These are phyloP conservation scores for Recurvirostra avosetta DNA, from an alignment of 2,113 vertebrate genomes.

Conservation along the genomic window DNA sequence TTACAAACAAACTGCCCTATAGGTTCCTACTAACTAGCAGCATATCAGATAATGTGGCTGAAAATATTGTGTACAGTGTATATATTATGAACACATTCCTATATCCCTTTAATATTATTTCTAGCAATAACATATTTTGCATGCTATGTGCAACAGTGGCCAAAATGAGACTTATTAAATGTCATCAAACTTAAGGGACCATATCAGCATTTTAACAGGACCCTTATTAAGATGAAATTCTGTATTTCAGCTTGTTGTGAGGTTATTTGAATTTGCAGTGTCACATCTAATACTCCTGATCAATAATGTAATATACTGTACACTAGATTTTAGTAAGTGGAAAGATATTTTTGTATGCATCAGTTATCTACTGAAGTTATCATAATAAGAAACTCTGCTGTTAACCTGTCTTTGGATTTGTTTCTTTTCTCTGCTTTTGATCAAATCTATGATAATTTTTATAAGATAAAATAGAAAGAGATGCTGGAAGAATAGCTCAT, in stretches of 20 bases:
- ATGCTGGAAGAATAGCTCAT: not conserved
- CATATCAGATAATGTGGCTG: not conserved
- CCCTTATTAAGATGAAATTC: not conserved
- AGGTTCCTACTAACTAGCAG: not conserved
- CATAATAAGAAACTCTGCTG: not conserved
- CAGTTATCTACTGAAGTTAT: not conserved
- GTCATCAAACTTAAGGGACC: not conserved
- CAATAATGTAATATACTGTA: not conserved
- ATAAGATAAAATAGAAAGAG: slow-evolving; percentile 17
- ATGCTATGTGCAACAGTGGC: not conserved
- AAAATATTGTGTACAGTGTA: not conserved
- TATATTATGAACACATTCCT: not conserved
- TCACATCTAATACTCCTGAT: not conserved
- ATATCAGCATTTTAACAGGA: not conserved
- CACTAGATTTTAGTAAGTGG: not conserved
- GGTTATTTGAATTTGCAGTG: not conserved
- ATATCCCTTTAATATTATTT: not conserved
- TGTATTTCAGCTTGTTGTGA: not conserved
- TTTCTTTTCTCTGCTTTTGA: not conserved
- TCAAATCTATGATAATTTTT: slow-evolving; percentile 39
- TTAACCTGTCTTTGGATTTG: slow-evolving; percentile 32
- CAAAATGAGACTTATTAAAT: not conserved
- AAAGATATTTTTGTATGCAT: not conserved
- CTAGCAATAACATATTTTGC: not conserved
- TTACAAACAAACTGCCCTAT: not conserved